Evolutionary conservation across 92 coral and sea anemone genomes (phyloP).

Genomic region (Phenganax subtilis): DNA sequence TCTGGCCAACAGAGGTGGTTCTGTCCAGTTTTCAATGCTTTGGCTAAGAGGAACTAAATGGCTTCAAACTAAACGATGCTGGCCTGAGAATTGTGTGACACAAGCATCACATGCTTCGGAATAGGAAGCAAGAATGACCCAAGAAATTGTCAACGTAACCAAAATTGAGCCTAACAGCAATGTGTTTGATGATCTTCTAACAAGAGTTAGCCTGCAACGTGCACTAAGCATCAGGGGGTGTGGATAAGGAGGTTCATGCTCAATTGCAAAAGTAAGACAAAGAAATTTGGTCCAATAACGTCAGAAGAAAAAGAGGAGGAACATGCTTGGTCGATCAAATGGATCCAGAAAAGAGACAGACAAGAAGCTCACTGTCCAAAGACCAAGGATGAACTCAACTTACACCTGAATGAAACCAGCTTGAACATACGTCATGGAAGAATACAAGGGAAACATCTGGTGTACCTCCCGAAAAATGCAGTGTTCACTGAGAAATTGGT

Average conservation of each 20-base stretch:
- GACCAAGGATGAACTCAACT: not conserved
- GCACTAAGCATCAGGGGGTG: not conserved
- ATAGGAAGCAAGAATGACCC: too few relatives aligned
- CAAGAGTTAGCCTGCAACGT: too few relatives aligned
- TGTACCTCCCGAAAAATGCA: too few relatives aligned
- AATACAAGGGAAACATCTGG: not conserved
- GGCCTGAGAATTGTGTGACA: too few relatives aligned
- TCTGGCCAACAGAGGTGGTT: conserved; percentile 11
- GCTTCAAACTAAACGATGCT: too few relatives aligned
- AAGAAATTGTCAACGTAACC: not conserved
- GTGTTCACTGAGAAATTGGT: conserved; percentile 6
- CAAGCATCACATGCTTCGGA: too few relatives aligned
- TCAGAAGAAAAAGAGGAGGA: not conserved
- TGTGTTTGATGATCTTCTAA: too few relatives aligned
- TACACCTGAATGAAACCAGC: not conserved
- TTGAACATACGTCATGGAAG: not conserved
- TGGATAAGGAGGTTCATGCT: not conserved
- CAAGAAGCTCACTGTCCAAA: not conserved
- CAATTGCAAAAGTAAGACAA: too few relatives aligned
- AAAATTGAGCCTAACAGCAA: not conserved
- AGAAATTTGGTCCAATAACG: not conserved
- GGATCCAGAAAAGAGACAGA: not conserved
- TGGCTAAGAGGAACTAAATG: not conserved
- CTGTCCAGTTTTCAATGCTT: not conserved
- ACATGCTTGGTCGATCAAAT: not conserved